Evolutionary conservation across 2,888 invertebrate species (phyloP), one percentile per base, ranked within the genome.

Genomic region (Myopa tessellatipennis): DNA sequence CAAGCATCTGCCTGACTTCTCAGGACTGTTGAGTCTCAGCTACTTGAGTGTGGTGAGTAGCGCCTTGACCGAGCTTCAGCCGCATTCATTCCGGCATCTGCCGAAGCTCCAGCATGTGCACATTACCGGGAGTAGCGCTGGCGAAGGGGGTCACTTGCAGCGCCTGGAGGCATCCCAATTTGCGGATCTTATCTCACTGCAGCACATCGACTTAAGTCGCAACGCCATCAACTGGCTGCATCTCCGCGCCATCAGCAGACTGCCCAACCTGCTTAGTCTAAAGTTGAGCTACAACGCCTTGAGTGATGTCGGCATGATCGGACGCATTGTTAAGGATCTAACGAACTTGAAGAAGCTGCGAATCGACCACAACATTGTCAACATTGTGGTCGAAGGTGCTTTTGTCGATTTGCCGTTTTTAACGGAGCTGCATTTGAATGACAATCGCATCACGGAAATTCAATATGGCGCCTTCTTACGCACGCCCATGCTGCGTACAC

Each of bases 381-480:
- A 92, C 78, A 91, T 92, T 81, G 89, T 96, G 55, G 91, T 91
- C 55, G 95, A 95, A 89, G 95, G 93, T 0, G 93, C 95, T 0
- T 95, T 96, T 88, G 94, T 95, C 3, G 95, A 95, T 85, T 90
- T 95, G 79, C 92, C 94, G 0, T 91, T 93, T 84, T 87, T 96
- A 14, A 92, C 92, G 79, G 92, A 92, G 80, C 85, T 96, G 69
- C 91, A 92, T 78, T 86, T 95, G 65, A 92, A 95, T 10, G 92
- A 93, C 82, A 96, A 96, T 86, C 91, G 92, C 67, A 94, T 96
- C 67, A 92, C 92, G 18, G 93, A 95, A 82, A 91, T 96, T 74
- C 93, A 93, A 80, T 93, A 94, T 83, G 95, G 95, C 1, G 94
- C 96, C 3, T 95, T 96, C 85, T 93, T 96, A 83, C 91, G 95